These are phyloP conservation scores for Drosophila micromelanica DNA, from an alignment of 1,140 invertebrate genomes.

Conservation along the genomic window DNA sequence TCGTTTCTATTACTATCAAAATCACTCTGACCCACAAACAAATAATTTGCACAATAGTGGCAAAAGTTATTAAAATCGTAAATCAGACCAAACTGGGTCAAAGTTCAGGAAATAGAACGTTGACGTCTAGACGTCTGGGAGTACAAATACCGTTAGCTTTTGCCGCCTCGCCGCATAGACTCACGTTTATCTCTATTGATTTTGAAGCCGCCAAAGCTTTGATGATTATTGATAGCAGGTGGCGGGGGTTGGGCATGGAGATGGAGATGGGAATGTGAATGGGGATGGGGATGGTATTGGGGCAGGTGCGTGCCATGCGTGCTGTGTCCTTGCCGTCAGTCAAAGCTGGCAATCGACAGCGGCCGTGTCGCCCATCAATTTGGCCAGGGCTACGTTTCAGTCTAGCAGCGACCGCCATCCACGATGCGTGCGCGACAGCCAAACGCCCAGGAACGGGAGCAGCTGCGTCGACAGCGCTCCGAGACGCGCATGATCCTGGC, in stretches of 20 bases:
- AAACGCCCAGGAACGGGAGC: conserved; percentile 68
- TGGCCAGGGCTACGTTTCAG: conserved; percentile 26
- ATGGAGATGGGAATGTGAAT: no score
- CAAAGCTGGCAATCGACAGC: conserved; percentile 4
- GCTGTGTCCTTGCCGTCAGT: neutral
- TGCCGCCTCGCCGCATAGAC: conserved; percentile 1
- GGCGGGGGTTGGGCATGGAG: conserved; percentile 13
- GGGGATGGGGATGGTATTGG: neutral
- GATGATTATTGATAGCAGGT: conserved; percentile 49
- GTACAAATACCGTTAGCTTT: conserved; percentile 28
- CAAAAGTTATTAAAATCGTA: conserved; percentile 43
- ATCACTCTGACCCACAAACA: conserved; percentile 9
- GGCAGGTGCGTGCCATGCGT: conserved; percentile 35
- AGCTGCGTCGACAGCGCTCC: conserved; percentile 65
- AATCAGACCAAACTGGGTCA: conserved; percentile 60
- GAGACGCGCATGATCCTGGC: conserved; percentile 61
- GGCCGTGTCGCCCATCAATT: conserved; percentile 4
- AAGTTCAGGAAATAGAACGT: conserved; percentile 45
- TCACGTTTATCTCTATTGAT: conserved; percentile 47
- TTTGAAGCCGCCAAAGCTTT: conserved; percentile 9
- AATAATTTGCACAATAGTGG: conserved; percentile 24
- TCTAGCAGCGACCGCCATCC: conserved; percentile 29
- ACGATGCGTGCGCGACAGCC: conserved; percentile 66
- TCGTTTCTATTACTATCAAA: neutral
- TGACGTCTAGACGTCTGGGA: conserved; percentile 35